Evolutionary conservation across 2,797 vertebrate species (phyloP).

Genomic region (Scleropages formosus): DNA sequence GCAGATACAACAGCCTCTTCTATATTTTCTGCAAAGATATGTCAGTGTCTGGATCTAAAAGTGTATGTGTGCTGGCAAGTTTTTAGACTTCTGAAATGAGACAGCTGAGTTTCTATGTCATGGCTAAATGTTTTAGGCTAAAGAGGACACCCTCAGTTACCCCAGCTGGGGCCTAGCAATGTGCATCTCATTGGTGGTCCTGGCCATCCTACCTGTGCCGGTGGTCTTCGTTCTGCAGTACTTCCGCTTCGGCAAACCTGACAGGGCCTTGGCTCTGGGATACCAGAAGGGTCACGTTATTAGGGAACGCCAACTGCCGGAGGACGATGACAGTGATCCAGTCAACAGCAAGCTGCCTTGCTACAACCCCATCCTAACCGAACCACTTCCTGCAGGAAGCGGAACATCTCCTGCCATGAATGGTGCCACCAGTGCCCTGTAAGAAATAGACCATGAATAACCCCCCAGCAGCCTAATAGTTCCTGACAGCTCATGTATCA

Average conservation of each 20-base stretch:
- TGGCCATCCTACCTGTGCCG: constrained; percentile 70
- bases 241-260: constrained; percentile 36
- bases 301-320: no score
- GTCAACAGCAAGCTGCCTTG: no score
- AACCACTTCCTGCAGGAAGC: no score
- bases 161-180: constrained; percentile 68
- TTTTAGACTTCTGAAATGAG: neutral
- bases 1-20: neutral
- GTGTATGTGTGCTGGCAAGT: neutral
- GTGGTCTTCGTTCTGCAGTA: constrained; percentile 64
- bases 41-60: neutral
- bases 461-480: no score
- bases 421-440: no score
- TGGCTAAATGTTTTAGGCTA: constrained; percentile 54
- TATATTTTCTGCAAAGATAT: neutral
- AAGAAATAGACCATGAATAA: no score
- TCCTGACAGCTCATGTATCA: no score
- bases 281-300: no score
- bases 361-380: no score
- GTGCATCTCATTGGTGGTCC: constrained; percentile 65
- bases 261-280: no score
- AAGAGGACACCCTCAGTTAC: constrained; percentile 68
- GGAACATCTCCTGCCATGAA: no score
- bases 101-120: neutral
- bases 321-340: no score